These are phyloP conservation scores for Clarias pachynema DNA, from an alignment of 2,797 vertebrate species.

Conservation along the genomic window DNA sequence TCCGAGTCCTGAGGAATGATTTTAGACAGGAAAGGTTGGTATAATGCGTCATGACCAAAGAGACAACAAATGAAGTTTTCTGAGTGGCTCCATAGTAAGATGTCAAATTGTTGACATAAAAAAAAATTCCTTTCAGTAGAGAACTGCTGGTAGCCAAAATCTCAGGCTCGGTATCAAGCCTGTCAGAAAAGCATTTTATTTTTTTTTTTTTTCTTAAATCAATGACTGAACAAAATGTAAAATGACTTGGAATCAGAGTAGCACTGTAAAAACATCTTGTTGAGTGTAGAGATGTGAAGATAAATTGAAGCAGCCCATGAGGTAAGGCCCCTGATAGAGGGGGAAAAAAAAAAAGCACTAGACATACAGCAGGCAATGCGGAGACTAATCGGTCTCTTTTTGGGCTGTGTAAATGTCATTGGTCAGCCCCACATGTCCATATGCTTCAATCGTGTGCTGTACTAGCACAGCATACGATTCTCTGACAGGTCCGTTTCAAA, in stretches of 20 bases:
- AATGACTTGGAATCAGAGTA: slow-evolving; percentile 22
- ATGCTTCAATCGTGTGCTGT: slow-evolving; percentile 11
- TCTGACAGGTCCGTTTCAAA: slow-evolving; percentile 21
- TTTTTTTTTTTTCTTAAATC: neutral
- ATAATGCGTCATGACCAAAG: slow-evolving; percentile 44
- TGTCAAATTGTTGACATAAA: neutral
- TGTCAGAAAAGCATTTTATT: slow-evolving; percentile 28
- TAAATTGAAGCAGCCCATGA: slow-evolving; percentile 34
- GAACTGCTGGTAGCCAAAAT: slow-evolving; percentile 16
- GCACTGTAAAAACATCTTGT: neutral
- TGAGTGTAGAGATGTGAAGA: slow-evolving; percentile 26
- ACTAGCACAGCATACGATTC: neutral
- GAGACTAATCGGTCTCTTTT: slow-evolving; percentile 11
- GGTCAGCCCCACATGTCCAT: slow-evolving; percentile 34
- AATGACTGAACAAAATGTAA: slow-evolving; percentile 28
- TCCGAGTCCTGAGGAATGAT: slow-evolving; percentile 85
- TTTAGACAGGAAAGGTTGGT: slow-evolving; percentile 22
- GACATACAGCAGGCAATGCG: slow-evolving; percentile 38
- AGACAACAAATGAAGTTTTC: slow-evolving; percentile 33
- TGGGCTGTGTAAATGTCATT: slow-evolving; percentile 22
- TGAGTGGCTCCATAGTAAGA: slow-evolving; percentile 30
- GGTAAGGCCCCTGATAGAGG: slow-evolving; percentile 37
- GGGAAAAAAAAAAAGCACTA: neutral
- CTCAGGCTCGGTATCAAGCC: slow-evolving; percentile 23
- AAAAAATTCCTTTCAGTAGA: neutral